phyloP scores from a whole-genome alignment of 2,888 invertebrate species.

The Leucania comma region DNA sequence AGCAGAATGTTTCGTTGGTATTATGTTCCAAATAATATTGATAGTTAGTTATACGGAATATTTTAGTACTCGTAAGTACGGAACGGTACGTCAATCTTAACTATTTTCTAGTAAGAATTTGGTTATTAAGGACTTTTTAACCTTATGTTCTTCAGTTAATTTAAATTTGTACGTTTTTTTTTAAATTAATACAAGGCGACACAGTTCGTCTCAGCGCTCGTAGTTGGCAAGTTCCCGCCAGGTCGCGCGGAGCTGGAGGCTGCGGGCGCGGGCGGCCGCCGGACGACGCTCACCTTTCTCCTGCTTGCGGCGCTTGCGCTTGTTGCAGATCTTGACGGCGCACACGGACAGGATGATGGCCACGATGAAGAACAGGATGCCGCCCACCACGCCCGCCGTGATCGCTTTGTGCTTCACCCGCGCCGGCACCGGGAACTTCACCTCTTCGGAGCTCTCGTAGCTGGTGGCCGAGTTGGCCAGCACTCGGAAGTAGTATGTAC shows the following conservation, averaged over 20 bases:
- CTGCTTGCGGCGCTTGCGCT: constrained; percentile 98
- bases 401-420: constrained; percentile 98
- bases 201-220: background rate
- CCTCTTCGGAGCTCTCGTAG: constrained; percentile 96
- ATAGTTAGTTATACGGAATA: too few species aligned
- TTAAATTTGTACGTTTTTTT: background rate
- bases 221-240: constrained; percentile 45
- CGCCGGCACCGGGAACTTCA: constrained; percentile 97
- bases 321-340: constrained; percentile 99
- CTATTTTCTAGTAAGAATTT: constrained; percentile 20
- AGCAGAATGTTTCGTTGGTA: background rate
- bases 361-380: constrained; percentile 99
- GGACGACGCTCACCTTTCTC: constrained; percentile 95
- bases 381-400: constrained; percentile 98
- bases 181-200: background rate
- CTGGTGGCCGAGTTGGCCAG: constrained; percentile 96
- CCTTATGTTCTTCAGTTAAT: background rate
- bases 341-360: constrained; percentile 99
- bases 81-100: background rate
- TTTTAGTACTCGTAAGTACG: too few species aligned
- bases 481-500: constrained; percentile 98
- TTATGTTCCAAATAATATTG: background rate
- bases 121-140: background rate
- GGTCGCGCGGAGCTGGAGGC: constrained; percentile 1
- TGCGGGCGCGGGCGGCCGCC: constrained; percentile 78